These are phyloP conservation scores for Patella caerulea DNA, from an alignment of 2,888 invertebrate species.

Conservation along the genomic window DNA sequence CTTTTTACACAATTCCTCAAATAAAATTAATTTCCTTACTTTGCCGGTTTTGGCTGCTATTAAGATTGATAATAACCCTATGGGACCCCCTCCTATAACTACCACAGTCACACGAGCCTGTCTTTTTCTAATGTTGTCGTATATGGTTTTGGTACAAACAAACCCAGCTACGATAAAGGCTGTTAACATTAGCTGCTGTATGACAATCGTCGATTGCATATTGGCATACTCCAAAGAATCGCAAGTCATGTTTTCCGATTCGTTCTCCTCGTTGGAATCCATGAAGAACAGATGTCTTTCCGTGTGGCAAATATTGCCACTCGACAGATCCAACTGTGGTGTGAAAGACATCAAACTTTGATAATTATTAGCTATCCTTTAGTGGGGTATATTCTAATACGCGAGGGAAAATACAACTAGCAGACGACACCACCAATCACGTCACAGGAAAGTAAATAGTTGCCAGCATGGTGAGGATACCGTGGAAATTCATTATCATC, in stretches of 20 bases:
- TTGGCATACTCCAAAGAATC: constrained; percentile 16
- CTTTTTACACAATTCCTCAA: constrained; percentile 55
- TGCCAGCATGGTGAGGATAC: no score
- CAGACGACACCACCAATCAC: no score
- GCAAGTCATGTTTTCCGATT: constrained; percentile 5
- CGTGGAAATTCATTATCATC: no score
- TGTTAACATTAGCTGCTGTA: constrained; percentile 54
- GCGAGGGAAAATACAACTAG: no score
- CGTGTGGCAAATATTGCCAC: no score
- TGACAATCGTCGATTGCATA: constrained; percentile 29
- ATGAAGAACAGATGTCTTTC: no score
- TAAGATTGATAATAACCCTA: constrained; percentile 59
- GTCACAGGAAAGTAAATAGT: no score
- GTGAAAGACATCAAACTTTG: no score
- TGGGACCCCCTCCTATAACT: constrained; percentile 65
- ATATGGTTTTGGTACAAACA: constrained; percentile 53
- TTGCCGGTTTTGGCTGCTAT: constrained; percentile 55
- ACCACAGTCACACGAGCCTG: constrained; percentile 55
- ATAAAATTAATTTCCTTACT: constrained; percentile 55
- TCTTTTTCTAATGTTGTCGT: constrained; percentile 51
- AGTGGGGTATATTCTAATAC: no score
- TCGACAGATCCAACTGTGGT: no score
- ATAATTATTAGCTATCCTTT: no score
- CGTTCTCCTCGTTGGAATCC: no score
- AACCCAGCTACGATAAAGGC: constrained; percentile 58